Conservation (phyloP, 2,113 vertebrate species). For the Pseudorasbora parva region DNA sequence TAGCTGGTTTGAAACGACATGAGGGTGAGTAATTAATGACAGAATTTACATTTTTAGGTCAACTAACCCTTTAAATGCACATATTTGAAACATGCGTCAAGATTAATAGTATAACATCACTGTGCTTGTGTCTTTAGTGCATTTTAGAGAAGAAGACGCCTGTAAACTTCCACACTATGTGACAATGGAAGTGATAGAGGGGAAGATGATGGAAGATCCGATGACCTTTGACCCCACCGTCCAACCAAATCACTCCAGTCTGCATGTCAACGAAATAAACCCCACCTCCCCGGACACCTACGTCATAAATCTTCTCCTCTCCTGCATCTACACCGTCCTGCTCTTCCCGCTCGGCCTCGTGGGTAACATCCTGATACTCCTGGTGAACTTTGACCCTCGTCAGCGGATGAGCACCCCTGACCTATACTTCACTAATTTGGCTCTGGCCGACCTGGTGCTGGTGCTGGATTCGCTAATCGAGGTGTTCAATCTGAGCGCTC, state of each 20-base stretch:
- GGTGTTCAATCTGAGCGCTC: constrained; percentile 89
- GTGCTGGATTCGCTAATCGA: constrained; percentile 91
- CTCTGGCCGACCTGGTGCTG: constrained; percentile 84
- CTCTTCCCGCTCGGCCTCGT: constrained; percentile 89
- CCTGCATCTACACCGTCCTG: constrained; percentile 83
- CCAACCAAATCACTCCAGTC: no score
- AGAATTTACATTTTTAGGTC: no score
- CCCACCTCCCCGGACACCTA: constrained; percentile 75
- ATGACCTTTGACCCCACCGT: neutral
- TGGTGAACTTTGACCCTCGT: constrained; percentile 84
- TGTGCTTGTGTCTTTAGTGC: neutral
- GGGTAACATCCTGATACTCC: constrained; percentile 89
- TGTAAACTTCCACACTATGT: neutral
- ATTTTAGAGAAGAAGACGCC: neutral
- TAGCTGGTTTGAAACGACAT: no score
- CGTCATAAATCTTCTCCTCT: constrained; percentile 82
- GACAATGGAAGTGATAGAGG: neutral
- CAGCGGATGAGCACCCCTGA: constrained; percentile 86
- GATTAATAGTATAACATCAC: no score
- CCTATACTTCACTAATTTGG: constrained; percentile 90
- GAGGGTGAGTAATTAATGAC: no score
- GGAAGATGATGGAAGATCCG: constrained; percentile 18
- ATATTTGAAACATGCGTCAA: neutral
- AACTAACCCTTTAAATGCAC: no score
- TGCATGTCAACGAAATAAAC: constrained; percentile 34